phyloP scores from a whole-genome alignment of 2,797 vertebrate genomes.

The Anabas testudineus region DNA sequence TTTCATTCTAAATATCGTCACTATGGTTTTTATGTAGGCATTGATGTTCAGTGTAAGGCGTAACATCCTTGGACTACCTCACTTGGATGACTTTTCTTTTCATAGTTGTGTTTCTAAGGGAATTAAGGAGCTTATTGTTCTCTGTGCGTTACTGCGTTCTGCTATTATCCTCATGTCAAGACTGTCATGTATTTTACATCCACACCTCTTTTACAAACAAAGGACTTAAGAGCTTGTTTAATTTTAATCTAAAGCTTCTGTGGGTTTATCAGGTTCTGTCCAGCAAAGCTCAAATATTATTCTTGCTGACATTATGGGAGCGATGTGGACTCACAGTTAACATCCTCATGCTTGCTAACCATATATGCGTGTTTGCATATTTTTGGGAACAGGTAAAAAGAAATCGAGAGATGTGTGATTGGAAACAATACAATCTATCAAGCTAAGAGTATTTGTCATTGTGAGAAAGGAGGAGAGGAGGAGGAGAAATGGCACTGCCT shows the following conservation, averaged over 20 bases:
- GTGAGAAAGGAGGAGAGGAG: slow-evolving; percentile 57
- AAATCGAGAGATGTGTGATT: slow-evolving; percentile 62
- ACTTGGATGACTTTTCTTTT: background rate
- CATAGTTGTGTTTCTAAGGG: background rate
- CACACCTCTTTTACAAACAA: slow-evolving; percentile 25
- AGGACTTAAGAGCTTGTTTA: background rate
- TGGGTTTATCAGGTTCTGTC: slow-evolving; percentile 33
- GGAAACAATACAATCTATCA: slow-evolving; percentile 75
- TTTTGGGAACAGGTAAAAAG: slow-evolving; percentile 32
- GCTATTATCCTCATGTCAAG: slow-evolving; percentile 6
- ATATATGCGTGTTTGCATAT: slow-evolving; percentile 42
- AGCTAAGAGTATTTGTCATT: slow-evolving; percentile 68
- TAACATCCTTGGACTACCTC: slow-evolving; percentile 6
- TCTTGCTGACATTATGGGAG: slow-evolving; percentile 20
- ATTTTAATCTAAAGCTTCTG: slow-evolving; percentile 41
- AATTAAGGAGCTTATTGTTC: slow-evolving; percentile 30
- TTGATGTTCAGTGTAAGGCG: background rate
- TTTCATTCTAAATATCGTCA: background rate
- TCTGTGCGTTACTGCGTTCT: slow-evolving; percentile 11
- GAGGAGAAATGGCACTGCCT: slow-evolving; percentile 66
- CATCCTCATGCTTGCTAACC: slow-evolving; percentile 6
- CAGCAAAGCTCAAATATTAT: slow-evolving; percentile 28
- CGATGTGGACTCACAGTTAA: slow-evolving; percentile 13
- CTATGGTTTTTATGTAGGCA: background rate
- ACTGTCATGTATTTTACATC: slow-evolving; percentile 31